Conservation (phyloP, 2,113 vertebrate species). For the Tiliqua scincoides region DNA sequence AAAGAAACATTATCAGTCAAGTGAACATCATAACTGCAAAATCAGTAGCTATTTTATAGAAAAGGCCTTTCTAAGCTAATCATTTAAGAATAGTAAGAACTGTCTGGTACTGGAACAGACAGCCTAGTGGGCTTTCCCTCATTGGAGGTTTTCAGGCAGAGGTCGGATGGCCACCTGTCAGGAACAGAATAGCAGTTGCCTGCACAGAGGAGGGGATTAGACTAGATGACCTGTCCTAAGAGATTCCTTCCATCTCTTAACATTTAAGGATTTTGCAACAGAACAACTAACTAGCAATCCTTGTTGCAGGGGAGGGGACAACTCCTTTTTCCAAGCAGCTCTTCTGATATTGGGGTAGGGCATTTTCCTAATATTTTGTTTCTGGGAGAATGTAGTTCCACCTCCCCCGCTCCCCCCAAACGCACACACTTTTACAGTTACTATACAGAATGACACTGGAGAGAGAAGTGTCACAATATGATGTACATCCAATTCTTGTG, state of each 20-base stretch:
- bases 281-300: neutral
- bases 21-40: fast-evolving
- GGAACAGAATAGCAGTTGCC: no score
- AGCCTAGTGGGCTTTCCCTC: no score
- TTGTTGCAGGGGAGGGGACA: neutral
- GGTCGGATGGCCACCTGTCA: no score
- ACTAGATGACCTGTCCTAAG: no score
- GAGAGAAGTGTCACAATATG: neutral
- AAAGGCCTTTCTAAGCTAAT: neutral
- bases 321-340: neutral
- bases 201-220: no score
- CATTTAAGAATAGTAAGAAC: neutral
- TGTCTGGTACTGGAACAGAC: no score
- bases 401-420: neutral
- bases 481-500: neutral
- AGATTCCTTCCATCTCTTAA: no score
- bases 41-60: neutral
- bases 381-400: no score
- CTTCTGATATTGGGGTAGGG: neutral
- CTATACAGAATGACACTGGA: no score
- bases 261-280: no score
- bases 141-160: no score
- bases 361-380: neutral
- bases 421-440: neutral
- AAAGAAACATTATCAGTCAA: conserved; percentile 38